Conservation (phyloP, 2,888 invertebrate genomes). For the Torymus auratus region DNA sequence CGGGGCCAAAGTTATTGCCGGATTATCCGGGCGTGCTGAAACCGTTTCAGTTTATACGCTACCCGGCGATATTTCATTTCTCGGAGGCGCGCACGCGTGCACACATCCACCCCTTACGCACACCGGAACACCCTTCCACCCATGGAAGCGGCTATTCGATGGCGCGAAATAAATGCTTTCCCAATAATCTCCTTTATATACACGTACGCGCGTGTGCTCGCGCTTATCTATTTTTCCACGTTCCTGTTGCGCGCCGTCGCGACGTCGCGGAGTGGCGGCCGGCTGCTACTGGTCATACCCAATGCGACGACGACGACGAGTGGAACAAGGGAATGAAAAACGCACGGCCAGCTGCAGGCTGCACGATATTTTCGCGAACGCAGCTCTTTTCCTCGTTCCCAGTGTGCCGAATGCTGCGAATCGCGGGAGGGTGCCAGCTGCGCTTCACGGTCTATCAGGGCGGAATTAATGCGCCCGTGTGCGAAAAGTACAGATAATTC, state of each 20-base stretch:
- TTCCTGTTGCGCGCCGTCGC: constrained; percentile 6
- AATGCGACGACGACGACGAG: too few species aligned
- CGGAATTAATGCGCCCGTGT: constrained; percentile 34
- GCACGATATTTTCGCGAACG: neutral
- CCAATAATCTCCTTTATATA: constrained; percentile 59
- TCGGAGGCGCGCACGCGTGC: neutral
- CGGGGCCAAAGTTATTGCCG: constrained; percentile 46
- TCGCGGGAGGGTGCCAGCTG: constrained; percentile 37
- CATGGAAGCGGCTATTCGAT: constrained; percentile 36
- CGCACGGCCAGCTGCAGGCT: too few species aligned
- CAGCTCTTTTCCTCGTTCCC: constrained; percentile 43
- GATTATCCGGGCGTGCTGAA: constrained; percentile 48
- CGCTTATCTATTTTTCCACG: neutral
- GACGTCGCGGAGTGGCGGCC: too few species aligned
- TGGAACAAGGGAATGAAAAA: too few species aligned
- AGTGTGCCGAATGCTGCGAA: neutral
- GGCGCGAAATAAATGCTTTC: constrained; percentile 61
- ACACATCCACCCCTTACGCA: neutral
- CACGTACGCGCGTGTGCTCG: neutral
- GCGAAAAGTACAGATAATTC: neutral
- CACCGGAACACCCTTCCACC: constrained; percentile 49
- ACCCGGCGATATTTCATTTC: constrained; percentile 51
- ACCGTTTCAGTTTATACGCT: constrained; percentile 45
- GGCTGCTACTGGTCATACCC: too few species aligned
- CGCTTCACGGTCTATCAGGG: constrained; percentile 24